Evolutionary conservation across 2,113 vertebrate species (phyloP).

Genomic region (Dipodomys stephensi): DNA sequence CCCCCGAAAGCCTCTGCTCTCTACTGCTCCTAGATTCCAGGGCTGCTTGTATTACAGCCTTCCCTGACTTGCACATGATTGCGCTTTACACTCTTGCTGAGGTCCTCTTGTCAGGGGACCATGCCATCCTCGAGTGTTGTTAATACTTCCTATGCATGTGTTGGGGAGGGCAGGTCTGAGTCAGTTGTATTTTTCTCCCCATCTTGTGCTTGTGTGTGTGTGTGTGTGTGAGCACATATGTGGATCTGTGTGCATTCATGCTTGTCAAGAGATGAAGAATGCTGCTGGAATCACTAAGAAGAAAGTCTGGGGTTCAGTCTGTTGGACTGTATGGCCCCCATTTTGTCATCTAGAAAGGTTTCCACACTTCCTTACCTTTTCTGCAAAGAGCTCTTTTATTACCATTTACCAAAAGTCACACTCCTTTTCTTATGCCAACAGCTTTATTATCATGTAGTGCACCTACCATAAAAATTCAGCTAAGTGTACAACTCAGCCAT

Average conservation of each 20-base stretch:
- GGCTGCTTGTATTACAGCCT: not conserved
- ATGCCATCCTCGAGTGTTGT: not conserved
- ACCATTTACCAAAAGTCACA: slow-evolving; percentile 39
- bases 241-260: not conserved
- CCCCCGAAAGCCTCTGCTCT: not conserved
- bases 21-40: not conserved
- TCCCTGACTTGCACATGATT: not conserved
- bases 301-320: not conserved
- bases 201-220: not conserved
- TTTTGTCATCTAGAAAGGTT: slow-evolving; percentile 29
- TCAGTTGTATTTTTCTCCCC: not conserved
- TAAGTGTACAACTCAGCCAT: not conserved
- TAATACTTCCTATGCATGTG: not conserved
- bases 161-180: not conserved
- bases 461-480: not conserved
- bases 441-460: slow-evolving; percentile 4
- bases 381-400: slow-evolving; percentile 51
- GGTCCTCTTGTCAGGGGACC: not conserved
- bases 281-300: not conserved
- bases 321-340: too few species aligned
- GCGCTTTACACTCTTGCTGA: not conserved
- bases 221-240: not conserved
- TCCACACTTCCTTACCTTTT: slow-evolving; percentile 55
- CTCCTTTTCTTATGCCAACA: slow-evolving; percentile 9
- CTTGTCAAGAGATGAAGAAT: not conserved